Conservation (phyloP, 2,888 invertebrate genomes). For the Drosophila merina region DNA sequence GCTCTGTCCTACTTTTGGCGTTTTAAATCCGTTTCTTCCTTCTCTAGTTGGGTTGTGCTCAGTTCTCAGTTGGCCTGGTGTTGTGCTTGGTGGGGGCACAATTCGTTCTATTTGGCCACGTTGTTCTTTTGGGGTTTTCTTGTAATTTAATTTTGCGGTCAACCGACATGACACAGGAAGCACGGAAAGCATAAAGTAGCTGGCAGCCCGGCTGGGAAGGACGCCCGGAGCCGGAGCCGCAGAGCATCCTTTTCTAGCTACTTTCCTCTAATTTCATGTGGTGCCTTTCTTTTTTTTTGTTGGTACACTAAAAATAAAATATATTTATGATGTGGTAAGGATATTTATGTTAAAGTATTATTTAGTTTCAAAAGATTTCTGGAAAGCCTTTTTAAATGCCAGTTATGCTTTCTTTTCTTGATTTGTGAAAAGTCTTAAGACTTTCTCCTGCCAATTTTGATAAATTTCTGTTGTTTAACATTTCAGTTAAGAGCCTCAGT, state of each 20-base stretch:
- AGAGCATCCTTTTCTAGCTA: constrained; percentile 35
- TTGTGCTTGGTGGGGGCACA: constrained; percentile 39
- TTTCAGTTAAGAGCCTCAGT: constrained; percentile 37
- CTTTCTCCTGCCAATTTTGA: constrained; percentile 32
- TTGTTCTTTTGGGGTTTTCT: constrained; percentile 68
- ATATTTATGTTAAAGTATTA: not conserved
- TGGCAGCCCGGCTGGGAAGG: constrained; percentile 21
- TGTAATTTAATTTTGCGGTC: constrained; percentile 77
- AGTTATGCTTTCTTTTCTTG: too few relatives aligned
- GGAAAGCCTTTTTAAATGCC: too few relatives aligned
- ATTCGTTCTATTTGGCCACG: constrained; percentile 62
- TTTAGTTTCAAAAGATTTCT: too few relatives aligned
- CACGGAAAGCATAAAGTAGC: constrained; percentile 60
- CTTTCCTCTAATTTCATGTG: constrained; percentile 43
- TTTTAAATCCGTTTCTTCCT: constrained; percentile 47
- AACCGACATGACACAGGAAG: constrained; percentile 66
- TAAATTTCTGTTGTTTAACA: constrained; percentile 18
- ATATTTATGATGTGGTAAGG: not conserved
- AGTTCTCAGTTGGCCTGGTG: constrained; percentile 31
- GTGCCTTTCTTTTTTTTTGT: constrained; percentile 28
- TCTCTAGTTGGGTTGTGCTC: constrained; percentile 41
- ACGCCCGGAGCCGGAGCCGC: constrained; percentile 21
- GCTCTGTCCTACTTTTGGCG: constrained; percentile 56
- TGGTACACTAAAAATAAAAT: not conserved
- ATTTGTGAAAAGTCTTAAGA: constrained; percentile 6